Evolutionary conservation across 2,113 vertebrate genomes (phyloP).

Genomic region (Sciurus niger): DNA sequence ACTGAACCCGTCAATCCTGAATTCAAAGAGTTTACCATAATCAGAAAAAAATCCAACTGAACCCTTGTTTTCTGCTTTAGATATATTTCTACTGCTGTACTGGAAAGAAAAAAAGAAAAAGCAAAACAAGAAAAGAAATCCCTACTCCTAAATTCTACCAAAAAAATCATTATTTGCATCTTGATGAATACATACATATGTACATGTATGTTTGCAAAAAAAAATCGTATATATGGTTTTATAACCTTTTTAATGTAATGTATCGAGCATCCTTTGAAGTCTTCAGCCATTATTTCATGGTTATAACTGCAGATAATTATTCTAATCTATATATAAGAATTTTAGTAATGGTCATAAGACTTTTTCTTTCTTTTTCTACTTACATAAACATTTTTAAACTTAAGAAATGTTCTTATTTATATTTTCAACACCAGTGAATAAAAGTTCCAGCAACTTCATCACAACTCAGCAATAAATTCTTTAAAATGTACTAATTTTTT

Average conservation of each 20-base stretch:
- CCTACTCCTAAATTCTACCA: neutral
- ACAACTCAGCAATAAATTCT: neutral
- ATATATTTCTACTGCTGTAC: neutral
- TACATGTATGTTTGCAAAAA: neutral
- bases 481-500: neutral
- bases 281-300: neutral
- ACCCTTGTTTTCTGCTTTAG: neutral
- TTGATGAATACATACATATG: neutral
- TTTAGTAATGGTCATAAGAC: neutral
- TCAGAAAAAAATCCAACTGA: neutral
- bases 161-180: neutral
- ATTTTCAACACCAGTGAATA: neutral
- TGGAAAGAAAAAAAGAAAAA: neutral
- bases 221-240: neutral
- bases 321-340: neutral
- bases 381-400: neutral
- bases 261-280: neutral
- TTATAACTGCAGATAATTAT: neutral
- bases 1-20: neutral
- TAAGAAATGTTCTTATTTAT: neutral
- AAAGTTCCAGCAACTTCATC: neutral
- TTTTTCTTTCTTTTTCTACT: neutral
- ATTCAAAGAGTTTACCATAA: neutral
- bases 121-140: neutral
- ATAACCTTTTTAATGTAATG: neutral